These are phyloP conservation scores for Pseudomyrmex gracilis DNA, from an alignment of 1,140 invertebrate species.

Conservation along the genomic window DNA sequence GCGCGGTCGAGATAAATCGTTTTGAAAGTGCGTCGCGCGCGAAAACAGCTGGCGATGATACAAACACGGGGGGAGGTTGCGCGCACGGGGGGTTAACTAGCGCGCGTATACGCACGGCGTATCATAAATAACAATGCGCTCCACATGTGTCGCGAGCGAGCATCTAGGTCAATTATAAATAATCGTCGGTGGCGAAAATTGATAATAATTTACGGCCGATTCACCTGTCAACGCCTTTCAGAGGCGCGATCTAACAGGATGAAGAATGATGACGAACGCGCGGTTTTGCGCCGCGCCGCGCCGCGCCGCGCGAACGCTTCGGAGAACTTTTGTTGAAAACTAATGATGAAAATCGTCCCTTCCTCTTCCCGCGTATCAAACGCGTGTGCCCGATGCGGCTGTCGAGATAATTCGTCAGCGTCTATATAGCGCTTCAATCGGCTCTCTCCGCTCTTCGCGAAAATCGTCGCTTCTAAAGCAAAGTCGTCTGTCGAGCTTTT, in stretches of 20 bases:
- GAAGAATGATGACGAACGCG: conserved; percentile 50
- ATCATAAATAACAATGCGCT: conserved; percentile 54
- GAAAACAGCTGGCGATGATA: conserved; percentile 24
- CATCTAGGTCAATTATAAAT: conserved; percentile 60
- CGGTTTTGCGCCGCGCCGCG: neutral
- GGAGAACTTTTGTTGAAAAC: conserved; percentile 46
- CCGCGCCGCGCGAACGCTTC: conserved; percentile 20
- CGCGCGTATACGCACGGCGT: neutral
- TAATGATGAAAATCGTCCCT: conserved; percentile 28
- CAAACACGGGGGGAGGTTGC: neutral
- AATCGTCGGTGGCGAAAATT: conserved; percentile 52
- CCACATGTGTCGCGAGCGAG: conserved; percentile 41
- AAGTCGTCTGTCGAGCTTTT: neutral
- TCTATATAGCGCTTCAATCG: conserved; percentile 48
- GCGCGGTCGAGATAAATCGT: conserved; percentile 4
- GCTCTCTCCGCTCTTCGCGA: conserved; percentile 8
- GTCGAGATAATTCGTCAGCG: conserved; percentile 54
- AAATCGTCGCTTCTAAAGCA: neutral
- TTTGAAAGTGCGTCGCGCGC: conserved; percentile 15
- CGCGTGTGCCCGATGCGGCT: neutral
- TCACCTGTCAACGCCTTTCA: conserved; percentile 47
- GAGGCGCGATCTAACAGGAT: conserved; percentile 48
- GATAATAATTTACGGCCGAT: conserved; percentile 58
- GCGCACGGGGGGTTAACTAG: conserved; percentile 5
- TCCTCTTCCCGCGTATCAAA: neutral